Conservation (phyloP, 2,797 vertebrate species). For the Falco concolor region DNA sequence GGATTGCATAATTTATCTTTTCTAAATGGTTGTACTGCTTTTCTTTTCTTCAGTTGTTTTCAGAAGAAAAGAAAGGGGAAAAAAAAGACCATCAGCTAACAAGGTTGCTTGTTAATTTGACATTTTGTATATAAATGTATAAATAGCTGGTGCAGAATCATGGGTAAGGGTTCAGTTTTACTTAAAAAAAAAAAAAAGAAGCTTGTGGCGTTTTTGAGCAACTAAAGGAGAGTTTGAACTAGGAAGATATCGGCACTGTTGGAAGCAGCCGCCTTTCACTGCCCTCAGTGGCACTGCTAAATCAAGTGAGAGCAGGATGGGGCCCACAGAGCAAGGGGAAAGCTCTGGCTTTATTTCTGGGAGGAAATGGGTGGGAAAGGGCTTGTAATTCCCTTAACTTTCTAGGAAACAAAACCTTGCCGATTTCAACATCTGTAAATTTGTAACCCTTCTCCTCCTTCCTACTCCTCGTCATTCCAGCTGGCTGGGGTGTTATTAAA, state of each 20-base stretch:
- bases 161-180: neutral
- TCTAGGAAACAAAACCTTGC: neutral
- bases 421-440: neutral
- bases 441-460: neutral
- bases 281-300: neutral
- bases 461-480: neutral
- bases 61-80: neutral
- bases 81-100: neutral
- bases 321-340: neutral
- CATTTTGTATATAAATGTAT: neutral
- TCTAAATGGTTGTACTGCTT: neutral
- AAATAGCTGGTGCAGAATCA: neutral
- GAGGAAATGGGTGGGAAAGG: neutral
- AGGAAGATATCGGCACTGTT: neutral
- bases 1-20: neutral
- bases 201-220: neutral
- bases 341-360: neutral
- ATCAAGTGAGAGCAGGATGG: neutral
- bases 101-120: neutral
- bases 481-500: slow-evolving; percentile 51
- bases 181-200: neutral
- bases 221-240: neutral
- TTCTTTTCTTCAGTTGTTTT: neutral
- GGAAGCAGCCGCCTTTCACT: neutral
- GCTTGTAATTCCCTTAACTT: neutral